Percentiles rank a stretch among this genome's conserved stretches.
These are phyloP conservation scores for Thymelicus sylvestris DNA, from an alignment of 2,888 invertebrate species.

Conservation along the genomic window DNA sequence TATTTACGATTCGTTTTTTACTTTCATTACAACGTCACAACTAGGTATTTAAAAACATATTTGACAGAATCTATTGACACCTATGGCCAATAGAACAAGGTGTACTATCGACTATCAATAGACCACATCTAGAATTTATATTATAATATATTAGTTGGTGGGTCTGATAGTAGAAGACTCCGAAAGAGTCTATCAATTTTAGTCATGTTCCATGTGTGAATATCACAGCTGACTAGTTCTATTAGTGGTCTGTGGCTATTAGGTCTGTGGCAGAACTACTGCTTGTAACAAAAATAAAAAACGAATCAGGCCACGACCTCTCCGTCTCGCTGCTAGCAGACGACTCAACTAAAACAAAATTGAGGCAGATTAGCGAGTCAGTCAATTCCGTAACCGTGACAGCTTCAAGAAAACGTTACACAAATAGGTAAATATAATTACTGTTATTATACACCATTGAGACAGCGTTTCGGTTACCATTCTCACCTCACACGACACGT, in stretches of 20 bases:
- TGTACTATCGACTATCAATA: not conserved
- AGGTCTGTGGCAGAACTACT: not conserved
- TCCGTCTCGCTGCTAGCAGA: constrained; percentile 34
- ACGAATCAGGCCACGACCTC: constrained; percentile 37
- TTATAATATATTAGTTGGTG: no score
- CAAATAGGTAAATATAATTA: constrained; percentile 48
- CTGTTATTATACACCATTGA: constrained; percentile 48
- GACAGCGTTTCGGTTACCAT: constrained; percentile 25
- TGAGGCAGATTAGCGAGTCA: constrained; percentile 65
- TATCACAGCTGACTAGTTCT: not conserved
- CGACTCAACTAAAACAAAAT: constrained; percentile 49
- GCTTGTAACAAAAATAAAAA: constrained; percentile 39
- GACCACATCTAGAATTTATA: not conserved
- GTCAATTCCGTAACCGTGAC: constrained; percentile 64
- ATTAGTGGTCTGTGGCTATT: not conserved
- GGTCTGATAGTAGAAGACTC: no score
- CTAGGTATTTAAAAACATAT: not conserved
- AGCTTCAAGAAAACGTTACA: constrained; percentile 24
- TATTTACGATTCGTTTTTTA: constrained; percentile 51
- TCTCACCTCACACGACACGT: constrained; percentile 22
- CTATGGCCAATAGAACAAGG: not conserved
- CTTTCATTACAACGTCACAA: constrained; percentile 30
- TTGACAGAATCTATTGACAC: not conserved
- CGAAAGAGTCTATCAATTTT: no score
- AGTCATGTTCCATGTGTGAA: no score